phyloP scores from a whole-genome alignment of 2,113 vertebrate species.

The Callithrix jacchus region DNA sequence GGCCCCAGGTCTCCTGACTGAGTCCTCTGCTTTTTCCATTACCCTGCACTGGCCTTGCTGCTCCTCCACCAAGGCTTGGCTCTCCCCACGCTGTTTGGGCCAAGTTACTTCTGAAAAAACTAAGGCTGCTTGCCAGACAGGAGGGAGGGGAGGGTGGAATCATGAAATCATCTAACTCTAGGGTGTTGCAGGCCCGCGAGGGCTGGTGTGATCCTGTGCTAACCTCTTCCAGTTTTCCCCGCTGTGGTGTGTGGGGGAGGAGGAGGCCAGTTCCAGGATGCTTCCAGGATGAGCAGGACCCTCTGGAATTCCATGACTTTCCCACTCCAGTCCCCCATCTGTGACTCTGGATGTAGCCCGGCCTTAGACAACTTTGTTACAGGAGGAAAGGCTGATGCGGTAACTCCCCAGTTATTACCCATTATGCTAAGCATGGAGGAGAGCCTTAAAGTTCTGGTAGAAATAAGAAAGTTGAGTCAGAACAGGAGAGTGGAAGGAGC shows the following conservation, averaged over 20 bases:
- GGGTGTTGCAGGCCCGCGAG: neutral
- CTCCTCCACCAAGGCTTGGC: neutral
- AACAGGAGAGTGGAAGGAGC: neutral
- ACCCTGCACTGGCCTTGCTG: neutral
- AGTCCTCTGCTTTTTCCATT: conserved; percentile 39
- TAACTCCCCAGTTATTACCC: neutral
- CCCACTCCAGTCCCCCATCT: neutral
- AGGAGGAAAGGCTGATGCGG: neutral
- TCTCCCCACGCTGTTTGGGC: neutral
- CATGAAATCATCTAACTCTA: conserved; percentile 23
- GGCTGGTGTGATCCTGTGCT: neutral
- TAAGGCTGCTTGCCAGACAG: conserved; percentile 16
- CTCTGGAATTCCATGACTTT: neutral
- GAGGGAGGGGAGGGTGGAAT: neutral
- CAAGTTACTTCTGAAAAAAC: conserved; percentile 46
- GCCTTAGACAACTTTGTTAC: neutral
- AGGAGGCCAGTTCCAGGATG: neutral
- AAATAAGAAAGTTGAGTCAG: conserved; percentile 33
- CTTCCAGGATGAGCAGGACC: neutral
- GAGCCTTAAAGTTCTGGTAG: conserved; percentile 15
- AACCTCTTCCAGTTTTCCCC: neutral
- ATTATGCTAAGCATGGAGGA: neutral
- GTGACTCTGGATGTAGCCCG: neutral
- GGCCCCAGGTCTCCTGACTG: conserved; percentile 33
- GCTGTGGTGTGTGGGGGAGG: neutral